phyloP scores from a whole-genome alignment of 2,113 vertebrate genomes.

The Mustela lutreola region DNA sequence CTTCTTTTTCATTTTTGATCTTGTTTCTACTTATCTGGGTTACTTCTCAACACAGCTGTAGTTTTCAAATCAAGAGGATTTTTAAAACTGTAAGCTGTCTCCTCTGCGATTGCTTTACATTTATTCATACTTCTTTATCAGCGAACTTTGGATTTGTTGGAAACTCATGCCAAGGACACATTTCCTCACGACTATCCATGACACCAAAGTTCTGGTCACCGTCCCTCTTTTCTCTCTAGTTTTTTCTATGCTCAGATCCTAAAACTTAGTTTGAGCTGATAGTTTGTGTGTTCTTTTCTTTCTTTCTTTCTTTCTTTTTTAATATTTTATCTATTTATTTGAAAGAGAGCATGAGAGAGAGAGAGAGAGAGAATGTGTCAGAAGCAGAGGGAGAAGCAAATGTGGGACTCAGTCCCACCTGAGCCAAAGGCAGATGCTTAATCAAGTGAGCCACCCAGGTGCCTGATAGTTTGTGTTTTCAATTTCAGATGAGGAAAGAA shows the following conservation, averaged over 20 bases:
- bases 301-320: too few relatives aligned
- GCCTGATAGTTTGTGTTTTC: neutral
- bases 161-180: neutral
- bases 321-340: too few relatives aligned
- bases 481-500: constrained; percentile 3
- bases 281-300: neutral
- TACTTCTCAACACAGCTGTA: neutral
- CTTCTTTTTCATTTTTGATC: neutral
- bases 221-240: neutral
- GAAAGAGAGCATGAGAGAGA: too few relatives aligned
- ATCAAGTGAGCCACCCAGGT: too few relatives aligned
- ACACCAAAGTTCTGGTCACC: neutral
- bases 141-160: neutral
- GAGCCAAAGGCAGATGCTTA: too few relatives aligned
- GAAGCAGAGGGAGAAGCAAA: too few relatives aligned
- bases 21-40: neutral
- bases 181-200: neutral
- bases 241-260: neutral
- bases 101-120: neutral
- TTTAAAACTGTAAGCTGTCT: neutral
- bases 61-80: neutral
- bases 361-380: too few relatives aligned
- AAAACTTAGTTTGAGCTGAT: neutral
- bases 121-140: neutral
- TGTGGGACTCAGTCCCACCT: too few relatives aligned